Base-by-base conservation (phyloP, 2,888 invertebrate species). In the Parnassius smintheus region DNA sequence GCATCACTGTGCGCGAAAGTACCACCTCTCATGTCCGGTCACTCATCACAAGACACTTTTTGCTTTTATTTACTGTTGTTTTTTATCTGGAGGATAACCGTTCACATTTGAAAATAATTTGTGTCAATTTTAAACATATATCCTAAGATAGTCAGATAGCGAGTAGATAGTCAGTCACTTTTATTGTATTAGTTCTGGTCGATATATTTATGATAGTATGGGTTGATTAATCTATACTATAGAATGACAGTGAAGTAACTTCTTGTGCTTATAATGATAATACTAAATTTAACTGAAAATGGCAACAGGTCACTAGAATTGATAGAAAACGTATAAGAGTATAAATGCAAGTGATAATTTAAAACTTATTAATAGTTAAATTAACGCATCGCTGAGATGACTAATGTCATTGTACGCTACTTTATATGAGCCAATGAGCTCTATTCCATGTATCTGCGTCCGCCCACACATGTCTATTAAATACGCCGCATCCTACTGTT, bases 1-100 rank as follows among this genome's bases (percentile, higher is more conserved):
- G 72, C 90, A 90, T 89, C 82, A 88, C 89, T 86, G 79, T 77
- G 76, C 76, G 74, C 72, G 76, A 75, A 78, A 74, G 80, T 79
- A 68, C 76, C 71, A 72, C 75, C 75, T 73, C 77, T 86, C 88
- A 88, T 87, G 82, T 88, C 85, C 85, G 77, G 65, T 70, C 73
- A 66, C 78, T 72, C 83, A 83, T 83, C 69, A 73, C 71, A 50
- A 48, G 12, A 51, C 54, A 60, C 48, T 63, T 51, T 44, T 48
- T 22, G 25, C 49, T 48, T 59, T 25, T 61, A 13, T 46, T 35
- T 59, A 42, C 46, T 52, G 12, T 13, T 49, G 11, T 57, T 42
- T 35, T 22, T 56, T 49, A 53, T 46, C 41, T 51, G 60, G 59
- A 68, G 65, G 65, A 60, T 61, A 69, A 67, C 67, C 66, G 67